Evolutionary conservation across 2,797 vertebrate species (phyloP).

Genomic region (Crocodylus rhombifer): DNA sequence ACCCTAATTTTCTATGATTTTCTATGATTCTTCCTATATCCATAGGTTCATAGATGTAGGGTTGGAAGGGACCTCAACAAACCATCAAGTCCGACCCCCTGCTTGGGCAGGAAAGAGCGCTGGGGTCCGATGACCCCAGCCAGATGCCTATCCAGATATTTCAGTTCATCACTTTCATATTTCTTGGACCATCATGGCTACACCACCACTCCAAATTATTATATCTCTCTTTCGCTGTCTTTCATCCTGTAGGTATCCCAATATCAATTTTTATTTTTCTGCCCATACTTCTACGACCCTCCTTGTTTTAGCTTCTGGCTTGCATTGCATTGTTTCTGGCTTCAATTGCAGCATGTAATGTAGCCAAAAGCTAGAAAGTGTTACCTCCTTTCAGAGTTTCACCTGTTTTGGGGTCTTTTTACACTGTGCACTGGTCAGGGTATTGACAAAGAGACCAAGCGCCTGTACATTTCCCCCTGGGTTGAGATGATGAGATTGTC

Average conservation of each 20-base stretch:
- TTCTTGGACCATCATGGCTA: too few species aligned
- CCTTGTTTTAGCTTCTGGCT: too few species aligned
- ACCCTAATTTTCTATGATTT: too few species aligned
- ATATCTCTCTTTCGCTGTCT: not conserved
- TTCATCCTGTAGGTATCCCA: not conserved
- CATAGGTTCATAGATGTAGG: too few species aligned
- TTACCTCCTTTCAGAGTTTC: not conserved
- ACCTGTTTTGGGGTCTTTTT: not conserved
- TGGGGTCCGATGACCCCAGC: too few species aligned
- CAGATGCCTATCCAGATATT: too few species aligned
- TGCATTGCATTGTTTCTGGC: not conserved
- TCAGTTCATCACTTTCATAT: too few species aligned
- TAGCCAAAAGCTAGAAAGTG: not conserved
- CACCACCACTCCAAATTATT: too few species aligned
- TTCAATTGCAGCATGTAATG: not conserved
- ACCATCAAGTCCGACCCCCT: too few species aligned
- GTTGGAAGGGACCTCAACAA: too few species aligned
- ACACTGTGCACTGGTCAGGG: not conserved
- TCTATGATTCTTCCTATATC: too few species aligned
- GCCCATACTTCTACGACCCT: not conserved
- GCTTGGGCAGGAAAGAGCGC: too few species aligned
- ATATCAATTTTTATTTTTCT: not conserved
- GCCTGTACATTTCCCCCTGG: accelerated
- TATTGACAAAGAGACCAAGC: not conserved
- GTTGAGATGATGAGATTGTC: not conserved